These are phyloP conservation scores for Dissostichus mawsoni DNA, from an alignment of 2,113 vertebrate genomes.

Conservation along the genomic window DNA sequence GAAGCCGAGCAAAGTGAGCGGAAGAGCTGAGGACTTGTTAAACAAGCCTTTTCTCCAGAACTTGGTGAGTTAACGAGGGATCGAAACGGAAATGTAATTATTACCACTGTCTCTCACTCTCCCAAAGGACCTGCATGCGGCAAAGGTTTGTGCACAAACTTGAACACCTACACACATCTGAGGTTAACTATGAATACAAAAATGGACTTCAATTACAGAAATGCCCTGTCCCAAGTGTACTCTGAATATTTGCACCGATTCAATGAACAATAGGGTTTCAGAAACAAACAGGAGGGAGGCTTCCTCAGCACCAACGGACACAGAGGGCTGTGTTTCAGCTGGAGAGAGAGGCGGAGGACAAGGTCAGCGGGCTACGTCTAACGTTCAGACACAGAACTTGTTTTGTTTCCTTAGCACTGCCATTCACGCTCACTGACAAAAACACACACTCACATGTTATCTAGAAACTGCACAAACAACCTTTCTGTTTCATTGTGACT, in stretches of 20 bases:
- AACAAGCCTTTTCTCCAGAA: slow-evolving; percentile 39
- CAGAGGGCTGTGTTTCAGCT: slow-evolving; percentile 42
- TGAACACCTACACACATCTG: background rate
- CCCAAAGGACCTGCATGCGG: slow-evolving; percentile 22
- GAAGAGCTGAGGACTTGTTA: slow-evolving; percentile 6
- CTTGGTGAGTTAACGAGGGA: slow-evolving; percentile 44
- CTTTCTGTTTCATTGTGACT: slow-evolving; percentile 23
- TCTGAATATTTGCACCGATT: slow-evolving; percentile 24
- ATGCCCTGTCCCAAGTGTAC: background rate
- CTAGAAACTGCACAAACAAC: slow-evolving; percentile 27
- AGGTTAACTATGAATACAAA: background rate
- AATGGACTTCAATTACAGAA: slow-evolving; percentile 1
- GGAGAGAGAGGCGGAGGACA: slow-evolving; percentile 38
- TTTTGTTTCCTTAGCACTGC: slow-evolving; percentile 47
- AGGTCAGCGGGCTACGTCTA: background rate
- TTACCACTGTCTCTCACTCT: slow-evolving; percentile 37
- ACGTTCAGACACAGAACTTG: slow-evolving; percentile 41
- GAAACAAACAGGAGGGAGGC: slow-evolving; percentile 38
- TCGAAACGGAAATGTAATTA: slow-evolving; percentile 57
- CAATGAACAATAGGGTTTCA: slow-evolving; percentile 45
- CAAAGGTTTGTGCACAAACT: background rate
- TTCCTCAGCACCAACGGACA: slow-evolving; percentile 47
- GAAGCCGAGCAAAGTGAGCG: slow-evolving; percentile 6
- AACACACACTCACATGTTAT: slow-evolving; percentile 28
- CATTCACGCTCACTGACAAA: slow-evolving; percentile 7